Evolutionary conservation across 1,140 invertebrate species (phyloP).

Genomic region (Drosophila kepulauana): DNA sequence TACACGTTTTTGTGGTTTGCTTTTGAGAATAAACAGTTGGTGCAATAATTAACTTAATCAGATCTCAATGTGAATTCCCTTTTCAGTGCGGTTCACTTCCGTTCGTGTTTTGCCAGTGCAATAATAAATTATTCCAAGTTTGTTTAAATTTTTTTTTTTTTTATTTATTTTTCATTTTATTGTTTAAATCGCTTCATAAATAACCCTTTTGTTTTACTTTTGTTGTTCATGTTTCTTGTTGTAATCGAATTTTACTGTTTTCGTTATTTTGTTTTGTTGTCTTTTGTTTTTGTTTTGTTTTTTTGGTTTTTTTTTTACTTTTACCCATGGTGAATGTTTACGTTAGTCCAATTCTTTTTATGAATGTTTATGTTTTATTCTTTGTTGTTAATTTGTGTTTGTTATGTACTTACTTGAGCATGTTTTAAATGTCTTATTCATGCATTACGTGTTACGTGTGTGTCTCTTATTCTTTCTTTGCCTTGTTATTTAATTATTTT

Average conservation of each 20-base stretch:
- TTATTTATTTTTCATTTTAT: conserved; percentile 77
- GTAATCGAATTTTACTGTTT: conserved; percentile 63
- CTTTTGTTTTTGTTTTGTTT: conserved; percentile 37
- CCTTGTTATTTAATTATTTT: conserved; percentile 20
- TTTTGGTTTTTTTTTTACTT: conserved; percentile 37
- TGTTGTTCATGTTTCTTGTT: conserved; percentile 50
- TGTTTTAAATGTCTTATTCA: conserved; percentile 62
- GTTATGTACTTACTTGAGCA: conserved; percentile 49
- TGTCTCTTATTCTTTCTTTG: conserved; percentile 47
- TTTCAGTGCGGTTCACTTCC: conserved; percentile 47
- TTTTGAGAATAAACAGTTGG: conserved; percentile 26
- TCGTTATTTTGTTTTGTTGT: conserved; percentile 41
- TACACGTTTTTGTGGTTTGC: conserved; percentile 3
- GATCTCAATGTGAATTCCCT: conserved; percentile 33
- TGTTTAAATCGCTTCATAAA: conserved; percentile 82
- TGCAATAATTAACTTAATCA: conserved; percentile 30
- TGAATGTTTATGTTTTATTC: conserved; percentile 43
- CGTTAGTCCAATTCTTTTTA: conserved; percentile 51
- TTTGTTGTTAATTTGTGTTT: conserved; percentile 40
- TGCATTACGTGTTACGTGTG: conserved; percentile 69
- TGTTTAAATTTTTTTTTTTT: conserved; percentile 79
- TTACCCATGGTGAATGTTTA: conserved; percentile 55
- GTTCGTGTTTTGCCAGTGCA: conserved; percentile 23
- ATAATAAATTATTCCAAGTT: conserved; percentile 50
- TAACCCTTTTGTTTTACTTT: conserved; percentile 63